A percentile compares a stretch with the other conserved stretches of the same genome.
phyloP scores from a whole-genome alignment of 1,140 invertebrate genomes.

The Bombus cullumanus region DNA sequence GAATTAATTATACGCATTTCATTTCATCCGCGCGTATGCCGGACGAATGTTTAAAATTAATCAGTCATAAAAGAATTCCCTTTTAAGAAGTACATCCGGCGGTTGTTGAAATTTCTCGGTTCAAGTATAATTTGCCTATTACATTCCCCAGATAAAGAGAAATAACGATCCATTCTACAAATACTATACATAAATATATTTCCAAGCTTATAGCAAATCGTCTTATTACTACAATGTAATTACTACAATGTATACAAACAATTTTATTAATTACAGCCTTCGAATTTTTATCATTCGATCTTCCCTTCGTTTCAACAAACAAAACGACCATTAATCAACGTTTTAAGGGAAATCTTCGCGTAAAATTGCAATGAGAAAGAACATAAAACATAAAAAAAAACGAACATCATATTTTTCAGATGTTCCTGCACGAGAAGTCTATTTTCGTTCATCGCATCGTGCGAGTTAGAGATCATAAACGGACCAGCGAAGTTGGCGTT shows the following conservation, averaged over 20 bases:
- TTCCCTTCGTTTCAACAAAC: no score
- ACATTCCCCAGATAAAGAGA: neutral
- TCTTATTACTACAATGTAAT: no score
- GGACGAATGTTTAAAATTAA: neutral
- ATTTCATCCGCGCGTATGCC: no score
- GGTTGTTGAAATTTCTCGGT: neutral
- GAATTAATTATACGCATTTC: neutral
- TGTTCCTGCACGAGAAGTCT: neutral
- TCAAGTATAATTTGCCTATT: neutral
- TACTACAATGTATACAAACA: no score
- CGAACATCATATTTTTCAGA: neutral
- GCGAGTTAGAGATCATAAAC: neutral
- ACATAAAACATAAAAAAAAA: neutral
- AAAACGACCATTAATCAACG: no score
- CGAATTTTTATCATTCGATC: no score
- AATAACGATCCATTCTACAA: no score
- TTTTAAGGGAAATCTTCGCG: no score
- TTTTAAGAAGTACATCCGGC: neutral
- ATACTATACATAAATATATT: no score
- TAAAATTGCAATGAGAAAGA: no score
- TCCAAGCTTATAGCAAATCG: no score
- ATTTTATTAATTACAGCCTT: no score
- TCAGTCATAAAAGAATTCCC: neutral
- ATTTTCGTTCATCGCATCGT: neutral
- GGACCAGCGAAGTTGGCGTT: neutral